phyloP scores from a whole-genome alignment of 2,888 invertebrate species.

The Iselma pallidipennis region DNA sequence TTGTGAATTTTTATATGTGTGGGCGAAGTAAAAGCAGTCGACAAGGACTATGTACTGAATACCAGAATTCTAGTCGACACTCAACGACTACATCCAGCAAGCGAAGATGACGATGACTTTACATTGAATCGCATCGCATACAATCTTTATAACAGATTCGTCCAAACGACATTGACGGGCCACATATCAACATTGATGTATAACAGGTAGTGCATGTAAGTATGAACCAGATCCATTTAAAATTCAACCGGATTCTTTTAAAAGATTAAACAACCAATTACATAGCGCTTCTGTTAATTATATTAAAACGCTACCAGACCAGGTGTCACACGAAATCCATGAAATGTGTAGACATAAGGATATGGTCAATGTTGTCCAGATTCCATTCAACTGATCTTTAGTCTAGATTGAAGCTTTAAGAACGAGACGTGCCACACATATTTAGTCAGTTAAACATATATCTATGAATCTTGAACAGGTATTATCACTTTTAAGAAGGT shows the following conservation, averaged over 20 bases:
- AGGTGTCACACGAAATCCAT: constrained; percentile 33
- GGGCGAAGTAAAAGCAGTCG: no score
- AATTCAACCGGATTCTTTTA: constrained; percentile 34
- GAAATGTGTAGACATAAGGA: no score
- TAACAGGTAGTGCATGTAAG: constrained; percentile 4
- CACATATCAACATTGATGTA: constrained; percentile 1
- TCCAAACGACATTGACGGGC: no score
- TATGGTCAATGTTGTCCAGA: no score
- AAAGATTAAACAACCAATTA: constrained; percentile 37
- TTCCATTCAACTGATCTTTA: constrained; percentile 1
- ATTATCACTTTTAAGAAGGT: background rate
- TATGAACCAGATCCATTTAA: constrained; percentile 18
- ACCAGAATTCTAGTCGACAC: no score
- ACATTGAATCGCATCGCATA: no score
- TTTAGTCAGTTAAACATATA: background rate
- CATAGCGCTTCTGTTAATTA: constrained; percentile 36
- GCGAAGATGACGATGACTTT: no score
- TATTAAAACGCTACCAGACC: no score
- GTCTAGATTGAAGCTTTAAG: background rate
- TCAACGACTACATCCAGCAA: no score
- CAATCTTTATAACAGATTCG: no score
- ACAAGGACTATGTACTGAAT: no score
- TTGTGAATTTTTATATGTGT: background rate
- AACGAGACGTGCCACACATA: background rate
- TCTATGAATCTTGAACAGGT: background rate